phyloP scores from a whole-genome alignment of 2,888 invertebrate genomes.

The Allophyes oxyacanthae region DNA sequence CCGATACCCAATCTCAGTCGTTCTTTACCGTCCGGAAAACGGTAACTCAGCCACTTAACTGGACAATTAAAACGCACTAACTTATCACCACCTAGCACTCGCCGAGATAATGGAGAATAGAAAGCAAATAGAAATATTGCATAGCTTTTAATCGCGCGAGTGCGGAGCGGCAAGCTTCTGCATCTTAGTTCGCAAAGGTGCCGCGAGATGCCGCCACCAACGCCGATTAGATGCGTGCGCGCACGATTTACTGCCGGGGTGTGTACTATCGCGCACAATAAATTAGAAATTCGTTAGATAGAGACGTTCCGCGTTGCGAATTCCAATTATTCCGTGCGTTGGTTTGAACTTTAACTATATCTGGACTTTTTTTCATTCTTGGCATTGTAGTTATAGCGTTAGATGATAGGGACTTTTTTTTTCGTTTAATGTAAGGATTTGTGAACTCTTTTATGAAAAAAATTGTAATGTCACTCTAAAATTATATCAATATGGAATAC shows the following conservation, averaged over 20 bases:
- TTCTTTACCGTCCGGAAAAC: slow-evolving; percentile 49
- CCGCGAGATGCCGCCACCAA: slow-evolving; percentile 83
- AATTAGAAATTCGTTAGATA: slow-evolving; percentile 89
- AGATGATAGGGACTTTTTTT: slow-evolving; percentile 20
- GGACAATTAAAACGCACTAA: slow-evolving; percentile 60
- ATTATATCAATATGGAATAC: slow-evolving; percentile 2
- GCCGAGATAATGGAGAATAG: slow-evolving; percentile 62
- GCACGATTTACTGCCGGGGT: slow-evolving; percentile 83
- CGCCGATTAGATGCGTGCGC: slow-evolving; percentile 82
- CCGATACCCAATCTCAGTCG: slow-evolving; percentile 41
- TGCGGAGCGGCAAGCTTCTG: slow-evolving; percentile 74
- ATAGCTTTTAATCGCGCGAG: slow-evolving; percentile 56
- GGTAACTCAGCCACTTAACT: slow-evolving; percentile 54
- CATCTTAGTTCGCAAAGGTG: slow-evolving; percentile 84
- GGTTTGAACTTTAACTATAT: slow-evolving; percentile 44
- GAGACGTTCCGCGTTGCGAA: slow-evolving; percentile 76
- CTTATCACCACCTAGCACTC: slow-evolving; percentile 73
- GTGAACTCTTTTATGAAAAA: no score
- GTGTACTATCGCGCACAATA: slow-evolving; percentile 82
- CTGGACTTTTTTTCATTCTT: slow-evolving; percentile 47
- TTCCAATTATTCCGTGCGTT: slow-evolving; percentile 81
- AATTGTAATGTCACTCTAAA: no score
- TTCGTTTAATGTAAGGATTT: slow-evolving; percentile 1
- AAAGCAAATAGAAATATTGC: slow-evolving; percentile 80
- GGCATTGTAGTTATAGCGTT: slow-evolving; percentile 35